Base-by-base conservation (phyloP, 2,797 vertebrate genomes). In the Taeniopygia guttata region DNA sequence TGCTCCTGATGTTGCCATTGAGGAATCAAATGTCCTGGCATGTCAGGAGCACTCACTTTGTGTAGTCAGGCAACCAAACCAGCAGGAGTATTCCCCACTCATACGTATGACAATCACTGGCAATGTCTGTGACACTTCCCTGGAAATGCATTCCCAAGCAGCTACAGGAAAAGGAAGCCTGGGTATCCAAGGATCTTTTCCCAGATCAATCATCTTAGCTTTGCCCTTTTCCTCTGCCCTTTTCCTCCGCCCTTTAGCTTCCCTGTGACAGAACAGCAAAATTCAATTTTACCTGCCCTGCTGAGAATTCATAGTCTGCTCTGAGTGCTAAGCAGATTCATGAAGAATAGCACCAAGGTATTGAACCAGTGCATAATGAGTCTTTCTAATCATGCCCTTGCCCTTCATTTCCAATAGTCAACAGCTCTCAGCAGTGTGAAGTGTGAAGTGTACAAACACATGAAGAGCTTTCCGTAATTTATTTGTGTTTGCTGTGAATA, bases 321-420 rank as follows among this genome's bases (percentile, higher is more conserved):
- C 25, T 82, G 42, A 87, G 67, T 74, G 64, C 42, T 87, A 68
- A 90, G 77, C 51, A 20, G n/a, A 74, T 94, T 80, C 68, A 84
- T 70, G 62, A 93, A 62, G 45, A 72, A 64, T 51, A 91, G n/a
- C 77, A 69, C 74, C 77, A 55, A 93, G 56, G 40, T 90, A 94
- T 78, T 88, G 89, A 94, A 84, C 70, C 45, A 77, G 58, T 62
- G 55, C 40, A 3, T 92, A 90, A 95, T 87, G 69, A 85, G 18
- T 74, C 72, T 91, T 89, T 81, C 73, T 93, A 95, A 91, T 96
- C 66, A 76, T 72, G 60, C 29, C 54, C 55, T 75, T 92, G 93
- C 55, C 82, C 84, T 96, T 93, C 73, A 92, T 84, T 91, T 94
- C 51, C 51, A 87, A 58, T 27, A 91, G 70, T 90, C 63, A 82